Percentiles rank a stretch among this genome's conserved stretches.
Evolutionary conservation across 1,140 invertebrate species (phyloP).

Genomic region (Halyomorpha halys): DNA sequence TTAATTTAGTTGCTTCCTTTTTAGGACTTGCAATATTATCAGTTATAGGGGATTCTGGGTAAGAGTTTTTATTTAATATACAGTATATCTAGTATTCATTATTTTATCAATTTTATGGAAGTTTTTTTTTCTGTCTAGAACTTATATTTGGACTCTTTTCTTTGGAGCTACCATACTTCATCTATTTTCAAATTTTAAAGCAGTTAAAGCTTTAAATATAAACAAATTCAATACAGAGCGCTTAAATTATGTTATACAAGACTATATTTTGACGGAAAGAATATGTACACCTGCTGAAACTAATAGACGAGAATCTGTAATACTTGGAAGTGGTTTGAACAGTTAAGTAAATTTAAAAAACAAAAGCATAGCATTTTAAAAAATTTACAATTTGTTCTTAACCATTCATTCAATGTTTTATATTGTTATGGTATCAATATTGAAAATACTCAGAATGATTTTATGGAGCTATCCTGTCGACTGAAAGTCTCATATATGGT

Average conservation of each 20-base stretch:
- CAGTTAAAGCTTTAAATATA: conserved; percentile 53
- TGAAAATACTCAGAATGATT: no score
- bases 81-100: neutral
- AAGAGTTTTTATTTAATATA: conserved; percentile 27
- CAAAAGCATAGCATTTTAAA: no score
- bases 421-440: no score
- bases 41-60: conserved; percentile 46
- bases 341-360: neutral
- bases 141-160: conserved; percentile 57
- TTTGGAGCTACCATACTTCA: conserved; percentile 66
- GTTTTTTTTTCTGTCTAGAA: conserved; percentile 35
- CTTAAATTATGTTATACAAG: conserved; percentile 51
- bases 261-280: conserved; percentile 44
- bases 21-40: conserved; percentile 65
- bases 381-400: no score
- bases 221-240: conserved; percentile 62
- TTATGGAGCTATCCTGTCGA: no score
- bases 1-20: conserved; percentile 77
- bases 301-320: conserved; percentile 49
- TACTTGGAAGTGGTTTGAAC: conserved; percentile 39
- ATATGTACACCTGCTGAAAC: conserved; percentile 41
- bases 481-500: no score
- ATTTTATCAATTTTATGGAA: neutral
- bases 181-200: conserved; percentile 74
- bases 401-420: no score